These are phyloP conservation scores for Phasia obesa DNA, from an alignment of 2,888 invertebrate species.

Conservation along the genomic window DNA sequence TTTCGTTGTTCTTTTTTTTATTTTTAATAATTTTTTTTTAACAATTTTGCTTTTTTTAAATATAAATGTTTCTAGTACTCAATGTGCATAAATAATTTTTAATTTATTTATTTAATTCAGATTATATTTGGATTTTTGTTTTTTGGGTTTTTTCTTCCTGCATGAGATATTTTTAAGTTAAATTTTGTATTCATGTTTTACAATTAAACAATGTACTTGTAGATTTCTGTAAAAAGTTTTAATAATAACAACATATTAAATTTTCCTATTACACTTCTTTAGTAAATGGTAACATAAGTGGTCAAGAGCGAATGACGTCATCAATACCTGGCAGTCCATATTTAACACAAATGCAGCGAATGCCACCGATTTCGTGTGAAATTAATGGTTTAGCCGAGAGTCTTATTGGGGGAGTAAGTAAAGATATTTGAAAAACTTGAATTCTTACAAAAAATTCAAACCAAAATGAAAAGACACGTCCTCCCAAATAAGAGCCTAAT, in stretches of 20 bases:
- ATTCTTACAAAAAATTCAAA: neutral
- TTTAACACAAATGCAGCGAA: conserved; percentile 83
- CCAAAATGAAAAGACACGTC: too few relatives aligned
- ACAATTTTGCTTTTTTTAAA: too few relatives aligned
- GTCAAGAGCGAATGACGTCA: conserved; percentile 85
- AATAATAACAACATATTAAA: neutral
- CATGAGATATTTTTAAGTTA: too few relatives aligned
- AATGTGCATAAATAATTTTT: too few relatives aligned
- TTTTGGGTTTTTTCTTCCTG: too few relatives aligned
- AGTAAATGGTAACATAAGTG: conserved; percentile 71
- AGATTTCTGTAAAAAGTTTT: neutral
- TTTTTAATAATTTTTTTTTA: neutral
- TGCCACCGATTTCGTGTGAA: conserved; percentile 87
- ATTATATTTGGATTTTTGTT: too few relatives aligned
- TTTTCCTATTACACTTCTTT: conserved; percentile 70
- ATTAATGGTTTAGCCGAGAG: conserved; percentile 97
- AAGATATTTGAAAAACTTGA: neutral
- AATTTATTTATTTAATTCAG: too few relatives aligned
- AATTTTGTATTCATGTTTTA: too few relatives aligned
- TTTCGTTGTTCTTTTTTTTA: too few relatives aligned
- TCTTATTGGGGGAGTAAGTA: conserved; percentile 92
- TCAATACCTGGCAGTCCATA: conserved; percentile 88
- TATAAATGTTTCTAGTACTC: too few relatives aligned
- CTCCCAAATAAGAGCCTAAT: too few relatives aligned
- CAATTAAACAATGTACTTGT: neutral